These are phyloP conservation scores for human DNA, from an alignment of 2,113 vertebrate species.

Conservation along the genomic window GRCh38 chr7:154518501-154519000, in stretches of 20 bases:
- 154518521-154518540: rapidly evolving
- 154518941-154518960: background rate
- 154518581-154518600: background rate
- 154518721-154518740: background rate
- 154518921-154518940: background rate
- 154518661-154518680: background rate
- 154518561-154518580: rapidly evolving
- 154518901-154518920: background rate
- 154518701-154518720: background rate
- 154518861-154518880: background rate
- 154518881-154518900: background rate
- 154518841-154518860: background rate
- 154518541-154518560: background rate
- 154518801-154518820: no score
- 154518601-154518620: background rate
- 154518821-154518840: no score
- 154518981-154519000: no score
- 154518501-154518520: background rate
- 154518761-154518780: background rate
- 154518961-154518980: background rate
- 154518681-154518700: background rate
- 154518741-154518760: background rate
- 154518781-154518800: background rate
- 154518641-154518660: background rate
- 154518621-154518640: background rate